Base-by-base conservation (phyloP, 2,797 vertebrate genomes). In the Galaxias olidus region DNA sequence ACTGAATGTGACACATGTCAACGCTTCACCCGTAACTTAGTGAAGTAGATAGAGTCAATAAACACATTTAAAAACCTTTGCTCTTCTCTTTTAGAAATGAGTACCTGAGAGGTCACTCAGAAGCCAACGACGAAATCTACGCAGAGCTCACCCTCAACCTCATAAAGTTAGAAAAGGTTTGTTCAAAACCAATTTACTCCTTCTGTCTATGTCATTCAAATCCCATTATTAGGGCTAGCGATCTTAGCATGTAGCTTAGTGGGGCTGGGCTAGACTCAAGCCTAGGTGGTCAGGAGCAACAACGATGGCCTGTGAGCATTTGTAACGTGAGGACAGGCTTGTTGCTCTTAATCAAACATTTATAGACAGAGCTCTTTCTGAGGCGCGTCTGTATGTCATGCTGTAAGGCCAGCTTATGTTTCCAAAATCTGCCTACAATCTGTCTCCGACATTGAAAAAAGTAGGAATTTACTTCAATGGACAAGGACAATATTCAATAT, bases 81-180 rank as follows among this genome's bases (percentile, higher is more conserved):
- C 14, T 0, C 46, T 67, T 65, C 68, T 84, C 7, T 77, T 77
- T n/a, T 71, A 95, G 94, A 59, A 84, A 71, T 40, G 82, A 88
- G 41, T 59, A 84, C 13, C 73, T 73, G 7, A 75, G 76, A 66
- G 84, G 80, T 13, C 85, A 87, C 18, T 20, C 85, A 7, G 91
- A 93, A 10, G 75, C 90, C 58, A 91, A 92, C 70, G 68, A 87
- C 1, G 92, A 95, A 43, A 73, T 96, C 44, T 94, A 93, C 85
- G 92, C 94, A 15, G 93, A 96, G 65, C 87, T 98, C 66, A 90
- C 92, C 58, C 80, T 93, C 68, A 97, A 95, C 86, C 91, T 98
- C 77, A 82, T 92, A 75, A 97, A 94, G 83, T 61, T 98, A 81
- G 95, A 98, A 87, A 95, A 96, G 95, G 96, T 98, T 74, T 0